phyloP scores from a whole-genome alignment of 1,140 invertebrate genomes.

The Teleopsis dalmanni region DNA sequence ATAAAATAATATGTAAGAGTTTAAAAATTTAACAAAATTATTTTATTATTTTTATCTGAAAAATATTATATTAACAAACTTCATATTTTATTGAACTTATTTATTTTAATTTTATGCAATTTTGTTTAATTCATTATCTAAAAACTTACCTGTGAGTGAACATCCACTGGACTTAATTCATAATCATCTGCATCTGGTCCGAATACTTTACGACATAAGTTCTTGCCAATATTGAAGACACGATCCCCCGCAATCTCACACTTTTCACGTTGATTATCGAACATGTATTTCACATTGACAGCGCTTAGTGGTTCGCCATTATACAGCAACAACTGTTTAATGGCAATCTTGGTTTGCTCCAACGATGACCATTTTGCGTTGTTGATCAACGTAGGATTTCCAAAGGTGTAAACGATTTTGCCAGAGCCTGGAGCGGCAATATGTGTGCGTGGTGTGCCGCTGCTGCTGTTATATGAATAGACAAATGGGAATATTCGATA shows the following conservation, averaged over 20 bases:
- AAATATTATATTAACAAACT: too few relatives aligned
- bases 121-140: not conserved
- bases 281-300: slow-evolving; percentile 14
- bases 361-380: slow-evolving; percentile 11
- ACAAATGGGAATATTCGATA: too few relatives aligned
- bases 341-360: slow-evolving; percentile 7
- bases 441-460: slow-evolving; percentile 14
- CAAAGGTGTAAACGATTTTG: slow-evolving; percentile 19
- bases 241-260: slow-evolving; percentile 15
- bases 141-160: slow-evolving; percentile 15
- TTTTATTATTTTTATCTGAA: too few relatives aligned
- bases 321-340: slow-evolving; percentile 14
- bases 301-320: slow-evolving; percentile 7
- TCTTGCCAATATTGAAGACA: slow-evolving; percentile 16
- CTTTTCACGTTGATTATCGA: slow-evolving; percentile 13
- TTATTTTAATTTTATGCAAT: not conserved
- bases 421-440: slow-evolving; percentile 15
- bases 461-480: slow-evolving; percentile 3
- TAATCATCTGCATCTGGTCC: slow-evolving; percentile 12
- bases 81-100: too few relatives aligned
- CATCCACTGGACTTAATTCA: slow-evolving; percentile 13
- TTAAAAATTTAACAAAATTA: too few relatives aligned
- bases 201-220: slow-evolving; percentile 14
- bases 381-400: slow-evolving; percentile 14
- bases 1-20: too few relatives aligned